Conservation (phyloP, 2,113 vertebrate species). For the Picathartes gymnocephalus region DNA sequence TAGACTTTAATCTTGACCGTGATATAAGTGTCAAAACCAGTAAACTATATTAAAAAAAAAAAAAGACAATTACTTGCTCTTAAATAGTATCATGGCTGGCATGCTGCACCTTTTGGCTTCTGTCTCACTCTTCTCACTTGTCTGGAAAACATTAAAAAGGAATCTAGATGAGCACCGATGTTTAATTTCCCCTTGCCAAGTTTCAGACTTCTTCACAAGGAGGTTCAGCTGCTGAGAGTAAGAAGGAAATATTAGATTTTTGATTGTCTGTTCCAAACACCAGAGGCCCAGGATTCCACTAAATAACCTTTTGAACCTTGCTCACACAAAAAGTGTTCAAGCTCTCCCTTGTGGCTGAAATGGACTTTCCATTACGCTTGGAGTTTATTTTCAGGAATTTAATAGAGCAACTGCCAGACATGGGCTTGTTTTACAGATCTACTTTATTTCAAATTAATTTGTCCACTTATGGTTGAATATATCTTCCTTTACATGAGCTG, state of each 20-base stretch:
- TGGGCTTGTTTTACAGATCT: neutral
- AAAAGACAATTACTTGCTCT: neutral
- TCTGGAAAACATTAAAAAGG: neutral
- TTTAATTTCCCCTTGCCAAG: slow-evolving; percentile 45
- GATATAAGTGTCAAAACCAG: neutral
- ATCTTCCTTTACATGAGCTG: neutral
- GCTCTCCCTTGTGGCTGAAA: neutral
- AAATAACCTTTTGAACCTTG: slow-evolving; percentile 6
- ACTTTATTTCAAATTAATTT: neutral
- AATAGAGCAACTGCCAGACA: neutral
- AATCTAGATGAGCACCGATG: neutral
- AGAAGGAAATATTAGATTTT: slow-evolving; percentile 54
- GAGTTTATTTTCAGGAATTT: slow-evolving; percentile 25
- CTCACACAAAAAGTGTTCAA: neutral
- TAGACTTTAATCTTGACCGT: neutral
- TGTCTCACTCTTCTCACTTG: neutral
- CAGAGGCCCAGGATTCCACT: neutral
- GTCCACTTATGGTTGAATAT: neutral
- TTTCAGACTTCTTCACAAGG: slow-evolving; percentile 13
- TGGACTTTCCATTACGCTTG: neutral
- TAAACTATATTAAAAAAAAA: neutral
- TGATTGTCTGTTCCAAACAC: slow-evolving; percentile 42
- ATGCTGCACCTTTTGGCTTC: neutral
- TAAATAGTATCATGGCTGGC: neutral
- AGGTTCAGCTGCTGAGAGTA: slow-evolving; percentile 28